A percentile compares a stretch with the other conserved stretches of the same genome.
These are phyloP conservation scores for Embiotoca jacksoni DNA, from an alignment of 2,113 vertebrate species.

Conservation along the genomic window DNA sequence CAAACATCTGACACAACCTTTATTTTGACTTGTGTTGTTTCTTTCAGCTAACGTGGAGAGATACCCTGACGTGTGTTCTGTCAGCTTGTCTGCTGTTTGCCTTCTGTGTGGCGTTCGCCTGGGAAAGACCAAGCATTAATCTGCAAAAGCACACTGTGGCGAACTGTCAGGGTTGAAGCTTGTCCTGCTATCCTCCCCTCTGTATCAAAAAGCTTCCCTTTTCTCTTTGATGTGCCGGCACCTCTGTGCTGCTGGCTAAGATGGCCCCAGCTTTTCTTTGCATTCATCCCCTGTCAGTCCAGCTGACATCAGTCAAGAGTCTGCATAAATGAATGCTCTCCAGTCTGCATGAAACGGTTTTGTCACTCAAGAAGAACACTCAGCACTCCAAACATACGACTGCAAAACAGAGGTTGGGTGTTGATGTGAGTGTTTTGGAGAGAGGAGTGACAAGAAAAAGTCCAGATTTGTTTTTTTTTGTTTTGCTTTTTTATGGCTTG, in stretches of 20 bases:
- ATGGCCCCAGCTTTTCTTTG: slow-evolving; percentile 63
- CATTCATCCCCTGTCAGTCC: slow-evolving; percentile 64
- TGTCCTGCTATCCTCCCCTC: slow-evolving; percentile 64
- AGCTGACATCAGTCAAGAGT: slow-evolving; percentile 74
- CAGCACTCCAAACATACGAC: slow-evolving; percentile 19
- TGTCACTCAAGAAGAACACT: slow-evolving; percentile 58
- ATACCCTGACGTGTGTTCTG: slow-evolving; percentile 61
- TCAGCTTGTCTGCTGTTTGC: slow-evolving; percentile 55
- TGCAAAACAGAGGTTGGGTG: slow-evolving; percentile 27
- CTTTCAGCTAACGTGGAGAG: slow-evolving; percentile 35
- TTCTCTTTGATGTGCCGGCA: slow-evolving; percentile 69
- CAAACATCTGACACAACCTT: slow-evolving; percentile 50
- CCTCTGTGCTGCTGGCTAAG: slow-evolving; percentile 58
- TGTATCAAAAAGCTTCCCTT: slow-evolving; percentile 46
- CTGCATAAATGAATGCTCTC: slow-evolving; percentile 64
- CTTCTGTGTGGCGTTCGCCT: slow-evolving; percentile 24
- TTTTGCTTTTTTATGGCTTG: not conserved
- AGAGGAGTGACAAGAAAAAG: slow-evolving; percentile 18
- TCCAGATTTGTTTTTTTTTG: slow-evolving; percentile 16
- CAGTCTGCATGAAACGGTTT: slow-evolving; percentile 58
- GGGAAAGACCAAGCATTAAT: slow-evolving; percentile 68
- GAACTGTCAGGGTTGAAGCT: slow-evolving; percentile 68
- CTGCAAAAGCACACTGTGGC: slow-evolving; percentile 71
- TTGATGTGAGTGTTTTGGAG: slow-evolving; percentile 43
- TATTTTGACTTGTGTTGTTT: slow-evolving; percentile 53